Evolutionary conservation across 2,797 vertebrate genomes (phyloP), one percentile per base, ranked within the genome.

Genomic region (Pogonophryne albipinna): DNA sequence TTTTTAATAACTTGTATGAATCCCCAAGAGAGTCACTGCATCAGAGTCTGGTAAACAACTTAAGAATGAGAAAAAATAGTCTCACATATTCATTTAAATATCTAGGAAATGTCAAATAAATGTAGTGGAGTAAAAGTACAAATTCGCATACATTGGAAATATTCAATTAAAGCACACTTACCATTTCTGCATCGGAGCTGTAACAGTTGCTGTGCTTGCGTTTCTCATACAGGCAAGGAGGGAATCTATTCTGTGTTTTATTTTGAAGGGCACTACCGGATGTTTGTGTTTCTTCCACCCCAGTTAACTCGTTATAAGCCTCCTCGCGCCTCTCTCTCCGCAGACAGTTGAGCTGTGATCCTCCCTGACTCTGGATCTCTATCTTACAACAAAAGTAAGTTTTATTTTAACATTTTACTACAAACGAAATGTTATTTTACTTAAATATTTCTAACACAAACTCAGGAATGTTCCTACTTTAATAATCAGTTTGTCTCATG

Each of bases 351-450:
- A 31, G 66, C 60, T 50, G 70, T 10, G 68, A 0, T 50, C 61
- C 14, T 68, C 27, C 6, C 50, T 38, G 0, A 59, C 6, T 50
- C 49, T 45, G 2, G 19, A 3, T 51, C 51, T 51, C 10, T 34
- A 52, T 20, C 55, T 53, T 63, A 2, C 31, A 16, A 70, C 2
- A 3, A 74, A 15, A 10, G 92, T 92, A 70, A 80, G 79, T 84
- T 55, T 16, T 3, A 0, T 55, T 13, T 66, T 50, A 76, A 1
- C 2, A 23, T 70, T 56, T 45, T 0, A 0, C 4, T 0, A 10
- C 6, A 2, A 64, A 51, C 23, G 11, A 27, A 20, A 47, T 14
- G 6, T 46, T 7, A 2, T 62, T 76, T 50, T 7, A 20, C 12
- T 6, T 2, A 15, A 20, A 27, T 20, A 12, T 50, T 14, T 19